Conservation (phyloP, 2,113 vertebrate species). For the Oriolus oriolus region DNA sequence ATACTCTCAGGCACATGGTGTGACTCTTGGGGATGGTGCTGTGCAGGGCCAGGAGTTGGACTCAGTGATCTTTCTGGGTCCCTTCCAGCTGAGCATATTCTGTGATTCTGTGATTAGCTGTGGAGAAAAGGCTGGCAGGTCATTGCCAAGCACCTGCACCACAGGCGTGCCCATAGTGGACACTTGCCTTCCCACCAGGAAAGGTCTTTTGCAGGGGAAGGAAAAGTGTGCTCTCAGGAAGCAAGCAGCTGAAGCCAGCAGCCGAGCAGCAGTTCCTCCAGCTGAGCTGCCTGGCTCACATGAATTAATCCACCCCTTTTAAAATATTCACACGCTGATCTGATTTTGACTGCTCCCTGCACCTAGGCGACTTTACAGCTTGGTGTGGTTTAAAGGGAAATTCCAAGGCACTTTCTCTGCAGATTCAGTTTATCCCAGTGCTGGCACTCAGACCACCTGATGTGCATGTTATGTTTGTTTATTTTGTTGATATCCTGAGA, state of each 20-base stretch:
- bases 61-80: neutral
- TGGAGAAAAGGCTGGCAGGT: neutral
- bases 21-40: neutral
- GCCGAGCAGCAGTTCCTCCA: neutral
- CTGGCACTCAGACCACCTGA: conserved; percentile 32
- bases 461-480: conserved; percentile 1
- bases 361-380: neutral
- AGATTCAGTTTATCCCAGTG: neutral
- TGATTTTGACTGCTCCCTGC: conserved; percentile 3
- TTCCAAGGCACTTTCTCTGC: neutral
- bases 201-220: neutral
- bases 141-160: neutral
- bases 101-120: neutral
- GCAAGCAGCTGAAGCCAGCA: neutral
- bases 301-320: conserved; percentile 13
- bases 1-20: neutral
- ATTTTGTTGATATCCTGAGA: conserved; percentile 11
- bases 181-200: neutral
- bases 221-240: neutral
- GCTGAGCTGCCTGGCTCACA: neutral
- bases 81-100: neutral
- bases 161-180: fast-evolving
- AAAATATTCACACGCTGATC: neutral
- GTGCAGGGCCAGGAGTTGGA: neutral
- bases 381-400: conserved; percentile 15